Evolutionary conservation across 2,797 vertebrate species (phyloP), one percentile per base, ranked within the genome.

Genomic region (Mormyrus hasselquistii): DNA sequence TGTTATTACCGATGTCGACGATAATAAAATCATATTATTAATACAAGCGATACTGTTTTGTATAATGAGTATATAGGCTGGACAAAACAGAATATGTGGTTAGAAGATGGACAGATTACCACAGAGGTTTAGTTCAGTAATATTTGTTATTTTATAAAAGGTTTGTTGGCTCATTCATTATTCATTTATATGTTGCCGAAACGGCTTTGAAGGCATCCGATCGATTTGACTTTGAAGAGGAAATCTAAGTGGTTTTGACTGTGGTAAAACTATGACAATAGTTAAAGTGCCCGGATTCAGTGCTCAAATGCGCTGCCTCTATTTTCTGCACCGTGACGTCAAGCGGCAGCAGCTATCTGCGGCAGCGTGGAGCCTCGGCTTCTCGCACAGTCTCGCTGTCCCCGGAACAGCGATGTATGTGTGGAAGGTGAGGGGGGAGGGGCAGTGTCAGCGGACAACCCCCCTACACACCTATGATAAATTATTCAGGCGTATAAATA

Each of bases 241-340:
- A 86, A 50, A 85, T 85, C 41, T 52, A 85, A 52, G 83, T 25
- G 49, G 49, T 49, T 85, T 85, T 82, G 76, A 82, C 29, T 73
- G 38, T 8, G 38, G 19, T 41, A 44, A 82, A 82, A 47, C 38
- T 82, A 47, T 82, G 76, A 82, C 16, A 82, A 16, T 82, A 44
- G 9, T 85, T 12, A 85, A 85, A 85, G 19, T 22, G 47, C 83
- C 12, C 8, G 3, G 83, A 50, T 85, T 82, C 76, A 44, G 41
- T n/a, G 19, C 38, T 44, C 76, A n/a, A 10, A 41, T 47, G 76
- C 38, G 2, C 73, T 44, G 73, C 41, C 76, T 47, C 41, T 82
- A n/a, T 82, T 82, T 82, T 41, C 34, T 82, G 41, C 76, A 41
- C 38, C 1, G 19, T 82, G 41, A 82, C 41, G 76, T 47, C 76